These are phyloP conservation scores for Paramormyrops kingsleyae DNA, from an alignment of 2,113 vertebrate genomes.

Conservation along the genomic window DNA sequence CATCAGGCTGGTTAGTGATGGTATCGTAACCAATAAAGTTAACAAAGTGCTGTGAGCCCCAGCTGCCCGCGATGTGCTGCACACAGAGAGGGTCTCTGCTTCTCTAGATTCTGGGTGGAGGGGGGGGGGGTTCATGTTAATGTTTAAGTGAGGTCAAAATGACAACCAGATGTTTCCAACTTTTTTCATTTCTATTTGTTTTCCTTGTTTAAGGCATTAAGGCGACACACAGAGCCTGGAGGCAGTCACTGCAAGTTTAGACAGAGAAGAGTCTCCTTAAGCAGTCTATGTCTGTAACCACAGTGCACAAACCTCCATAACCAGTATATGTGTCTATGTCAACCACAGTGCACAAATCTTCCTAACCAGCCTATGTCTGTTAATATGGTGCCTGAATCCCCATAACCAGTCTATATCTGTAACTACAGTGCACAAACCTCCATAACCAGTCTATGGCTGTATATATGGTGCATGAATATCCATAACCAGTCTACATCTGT, in stretches of 20 bases:
- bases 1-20: not conserved
- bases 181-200: conserved; percentile 5
- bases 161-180: conserved; percentile 21
- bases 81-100: not conserved
- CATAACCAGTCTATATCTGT: not conserved
- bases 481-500: not conserved
- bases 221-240: not conserved
- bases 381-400: no score
- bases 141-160: conserved; percentile 1
- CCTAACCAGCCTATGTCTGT: not conserved
- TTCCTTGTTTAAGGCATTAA: conserved; percentile 9
- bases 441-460: not conserved
- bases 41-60: not conserved
- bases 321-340: no score
- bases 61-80: not conserved
- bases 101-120: not conserved
- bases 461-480: no score
- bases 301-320: not conserved
- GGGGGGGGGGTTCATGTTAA: not conserved
- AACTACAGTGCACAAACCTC: not conserved
- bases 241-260: not conserved
- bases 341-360: not conserved
- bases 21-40: not conserved
- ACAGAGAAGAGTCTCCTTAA: not conserved
- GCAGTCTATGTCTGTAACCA: not conserved